A percentile compares a stretch with the other conserved stretches of the same genome.
Evolutionary conservation across 2,888 invertebrate genomes (phyloP).

Genomic region (Dynastes grantii): DNA sequence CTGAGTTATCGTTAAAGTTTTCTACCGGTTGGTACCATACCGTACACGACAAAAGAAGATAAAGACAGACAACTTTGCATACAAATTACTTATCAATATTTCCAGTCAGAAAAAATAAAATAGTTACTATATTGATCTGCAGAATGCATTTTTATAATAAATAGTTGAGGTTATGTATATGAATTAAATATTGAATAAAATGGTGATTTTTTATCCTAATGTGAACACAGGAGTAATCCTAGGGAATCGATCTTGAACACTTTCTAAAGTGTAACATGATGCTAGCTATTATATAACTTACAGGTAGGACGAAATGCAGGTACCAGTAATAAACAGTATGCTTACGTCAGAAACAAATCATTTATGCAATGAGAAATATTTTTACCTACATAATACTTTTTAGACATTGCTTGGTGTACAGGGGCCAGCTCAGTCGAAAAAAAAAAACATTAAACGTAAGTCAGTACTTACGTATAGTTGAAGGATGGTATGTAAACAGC

Average conservation of each 20-base stretch:
- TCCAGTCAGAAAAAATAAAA: background rate
- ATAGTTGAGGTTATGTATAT: no score
- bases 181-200: no score
- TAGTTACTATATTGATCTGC: no score
- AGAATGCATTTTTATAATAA: no score
- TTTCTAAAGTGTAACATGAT: background rate
- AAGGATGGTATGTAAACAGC: no score
- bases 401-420: no score
- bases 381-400: no score
- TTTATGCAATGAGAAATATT: background rate
- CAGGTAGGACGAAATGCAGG: background rate
- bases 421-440: no score
- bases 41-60: slow-evolving; percentile 13
- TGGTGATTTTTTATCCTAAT: no score
- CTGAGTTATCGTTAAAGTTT: slow-evolving; percentile 13
- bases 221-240: background rate
- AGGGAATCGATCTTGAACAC: background rate
- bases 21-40: slow-evolving; percentile 13
- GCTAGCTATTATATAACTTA: background rate
- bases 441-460: no score
- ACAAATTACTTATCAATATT: slow-evolving; percentile 25
- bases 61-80: slow-evolving; percentile 24
- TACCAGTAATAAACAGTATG: background rate
- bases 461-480: no score
- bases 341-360: background rate